Conservation (phyloP, 2,888 invertebrate genomes). For the Parelbella ahira region DNA sequence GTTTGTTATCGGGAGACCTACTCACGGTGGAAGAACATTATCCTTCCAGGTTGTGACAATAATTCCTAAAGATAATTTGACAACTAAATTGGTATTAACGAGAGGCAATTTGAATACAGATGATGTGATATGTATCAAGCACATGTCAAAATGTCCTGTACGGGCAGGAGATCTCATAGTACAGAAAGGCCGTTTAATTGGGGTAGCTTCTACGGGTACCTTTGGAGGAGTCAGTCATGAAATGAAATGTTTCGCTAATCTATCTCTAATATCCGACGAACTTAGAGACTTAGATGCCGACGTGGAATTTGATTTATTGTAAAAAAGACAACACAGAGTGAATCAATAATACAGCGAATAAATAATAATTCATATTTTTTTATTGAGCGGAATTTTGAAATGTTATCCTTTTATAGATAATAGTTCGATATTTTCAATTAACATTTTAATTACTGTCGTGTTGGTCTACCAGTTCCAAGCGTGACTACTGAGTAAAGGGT, state of each 20-base stretch:
- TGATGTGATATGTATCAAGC: conserved; percentile 52
- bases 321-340: neutral
- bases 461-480: too few relatives aligned
- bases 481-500: too few relatives aligned
- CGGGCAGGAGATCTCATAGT: conserved; percentile 59
- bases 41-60: conserved; percentile 49
- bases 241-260: conserved; percentile 52
- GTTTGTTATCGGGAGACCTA: conserved; percentile 53
- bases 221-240: conserved; percentile 40
- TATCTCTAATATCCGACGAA: conserved; percentile 40
- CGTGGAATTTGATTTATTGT: conserved; percentile 25
- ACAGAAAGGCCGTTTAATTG: conserved; percentile 48
- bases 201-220: conserved; percentile 53
- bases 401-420: too few relatives aligned
- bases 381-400: too few relatives aligned
- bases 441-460: too few relatives aligned
- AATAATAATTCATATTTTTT: too few relatives aligned
- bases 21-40: conserved; percentile 42
- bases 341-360: too few relatives aligned
- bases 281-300: conserved; percentile 40
- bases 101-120: conserved; percentile 36
- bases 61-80: conserved; percentile 11
- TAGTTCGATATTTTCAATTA: too few relatives aligned
- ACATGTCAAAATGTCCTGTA: conserved; percentile 51
- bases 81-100: conserved; percentile 13